These are phyloP conservation scores for Hypena proboscidalis DNA, from an alignment of 2,888 invertebrate species.

Conservation along the genomic window DNA sequence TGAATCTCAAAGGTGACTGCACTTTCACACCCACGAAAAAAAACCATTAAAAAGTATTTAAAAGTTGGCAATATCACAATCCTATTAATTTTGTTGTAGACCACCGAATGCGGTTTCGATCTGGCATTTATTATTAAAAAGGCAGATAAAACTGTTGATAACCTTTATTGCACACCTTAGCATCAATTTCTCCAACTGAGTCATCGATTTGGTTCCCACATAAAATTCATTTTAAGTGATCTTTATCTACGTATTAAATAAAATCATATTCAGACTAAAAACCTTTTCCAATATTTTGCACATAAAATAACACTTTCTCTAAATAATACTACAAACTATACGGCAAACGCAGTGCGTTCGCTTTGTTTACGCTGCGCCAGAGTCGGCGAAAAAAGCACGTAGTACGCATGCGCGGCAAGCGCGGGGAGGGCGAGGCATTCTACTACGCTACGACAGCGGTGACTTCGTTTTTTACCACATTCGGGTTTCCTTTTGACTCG, in stretches of 20 bases:
- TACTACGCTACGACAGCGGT: conserved; percentile 69
- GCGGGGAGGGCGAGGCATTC: conserved; percentile 51
- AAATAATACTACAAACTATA: conserved; percentile 36
- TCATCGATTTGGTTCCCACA: neutral
- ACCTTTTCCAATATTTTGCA: no score
- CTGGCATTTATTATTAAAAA: conserved; percentile 30
- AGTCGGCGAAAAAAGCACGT: conserved; percentile 64
- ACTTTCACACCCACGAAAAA: conserved; percentile 31
- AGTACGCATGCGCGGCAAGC: conserved; percentile 62
- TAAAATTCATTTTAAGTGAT: neutral
- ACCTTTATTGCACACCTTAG: neutral
- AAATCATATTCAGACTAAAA: no score
- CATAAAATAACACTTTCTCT: neutral
- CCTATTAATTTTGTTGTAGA: conserved; percentile 31
- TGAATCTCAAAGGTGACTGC: conserved; percentile 39
- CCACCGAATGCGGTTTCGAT: conserved; percentile 21
- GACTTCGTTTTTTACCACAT: conserved; percentile 64
- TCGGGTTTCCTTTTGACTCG: conserved; percentile 75
- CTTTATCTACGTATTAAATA: no score
- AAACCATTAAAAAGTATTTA: conserved; percentile 34
- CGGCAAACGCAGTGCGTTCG: conserved; percentile 55
- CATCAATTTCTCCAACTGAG: neutral
- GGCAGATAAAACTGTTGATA: conserved; percentile 12
- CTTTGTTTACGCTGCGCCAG: conserved; percentile 39
- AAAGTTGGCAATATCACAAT: conserved; percentile 36